Percentiles rank a stretch among this genome's conserved stretches.
Evolutionary conservation across 2,113 vertebrate species (phyloP).

Genomic region (Toxostoma redivivum): DNA sequence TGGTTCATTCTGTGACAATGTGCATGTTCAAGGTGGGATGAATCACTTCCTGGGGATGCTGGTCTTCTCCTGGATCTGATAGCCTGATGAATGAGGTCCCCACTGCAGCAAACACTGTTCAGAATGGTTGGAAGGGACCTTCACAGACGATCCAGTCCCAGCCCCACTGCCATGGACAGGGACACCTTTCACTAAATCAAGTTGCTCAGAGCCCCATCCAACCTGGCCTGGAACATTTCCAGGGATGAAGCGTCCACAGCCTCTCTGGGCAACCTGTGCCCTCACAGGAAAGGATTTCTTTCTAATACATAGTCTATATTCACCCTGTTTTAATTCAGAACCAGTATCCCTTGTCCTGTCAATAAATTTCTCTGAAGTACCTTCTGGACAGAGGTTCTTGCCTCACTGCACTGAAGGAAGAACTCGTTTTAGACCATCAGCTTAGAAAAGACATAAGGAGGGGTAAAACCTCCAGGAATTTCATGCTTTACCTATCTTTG

Average conservation of each 20-base stretch:
- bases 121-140: background rate
- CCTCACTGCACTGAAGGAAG: background rate
- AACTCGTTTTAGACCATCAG: background rate
- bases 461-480: background rate
- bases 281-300: background rate
- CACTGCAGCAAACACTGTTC: background rate
- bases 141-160: background rate
- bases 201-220: background rate
- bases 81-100: background rate
- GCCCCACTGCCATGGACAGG: rapidly evolving
- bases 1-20: background rate
- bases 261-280: background rate
- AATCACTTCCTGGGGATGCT: rapidly evolving
- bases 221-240: background rate
- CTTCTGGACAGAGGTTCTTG: background rate
- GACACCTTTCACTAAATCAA: background rate
- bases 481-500: background rate
- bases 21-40: background rate
- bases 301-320: background rate
- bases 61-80: background rate
- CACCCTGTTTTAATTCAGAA: background rate
- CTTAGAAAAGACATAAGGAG: background rate
- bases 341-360: background rate
- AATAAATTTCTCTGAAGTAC: background rate
- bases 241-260: background rate